Percentiles rank a stretch among this genome's conserved stretches.
These are phyloP conservation scores for Phoxinus dragarum DNA, from an alignment of 2,797 vertebrate species.

Conservation along the genomic window DNA sequence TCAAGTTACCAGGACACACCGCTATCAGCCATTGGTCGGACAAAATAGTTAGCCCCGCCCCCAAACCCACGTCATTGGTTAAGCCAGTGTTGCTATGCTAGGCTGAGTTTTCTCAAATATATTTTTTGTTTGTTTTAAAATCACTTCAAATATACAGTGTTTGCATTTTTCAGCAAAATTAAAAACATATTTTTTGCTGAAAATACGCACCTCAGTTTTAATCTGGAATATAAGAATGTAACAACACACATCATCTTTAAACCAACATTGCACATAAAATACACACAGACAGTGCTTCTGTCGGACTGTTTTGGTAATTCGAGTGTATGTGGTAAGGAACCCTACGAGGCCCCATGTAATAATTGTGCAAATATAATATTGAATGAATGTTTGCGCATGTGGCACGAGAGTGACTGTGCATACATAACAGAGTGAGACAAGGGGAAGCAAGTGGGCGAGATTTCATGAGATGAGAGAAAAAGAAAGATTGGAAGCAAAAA, in stretches of 20 bases:
- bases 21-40: neutral
- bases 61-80: neutral
- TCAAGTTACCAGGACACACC: neutral
- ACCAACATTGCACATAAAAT: neutral
- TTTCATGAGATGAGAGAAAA: constrained; percentile 43
- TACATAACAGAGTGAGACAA: constrained; percentile 54
- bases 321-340: constrained; percentile 41
- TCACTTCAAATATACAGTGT: neutral
- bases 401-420: constrained; percentile 57
- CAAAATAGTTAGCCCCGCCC: neutral
- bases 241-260: neutral
- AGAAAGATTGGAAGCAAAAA: constrained; percentile 34
- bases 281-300: constrained; percentile 13
- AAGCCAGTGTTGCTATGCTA: neutral
- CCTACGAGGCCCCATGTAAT: constrained; percentile 38
- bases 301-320: constrained; percentile 42
- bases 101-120: neutral
- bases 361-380: constrained; percentile 59
- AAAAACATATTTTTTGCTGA: neutral
- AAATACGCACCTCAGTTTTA: neutral
- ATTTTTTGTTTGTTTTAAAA: neutral
- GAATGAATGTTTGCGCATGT: constrained; percentile 57
- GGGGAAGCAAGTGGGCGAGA: constrained; percentile 45
- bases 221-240: neutral
- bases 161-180: neutral